These are phyloP conservation scores for Linepithema humile DNA, from an alignment of 1,140 invertebrate genomes.

Conservation along the genomic window DNA sequence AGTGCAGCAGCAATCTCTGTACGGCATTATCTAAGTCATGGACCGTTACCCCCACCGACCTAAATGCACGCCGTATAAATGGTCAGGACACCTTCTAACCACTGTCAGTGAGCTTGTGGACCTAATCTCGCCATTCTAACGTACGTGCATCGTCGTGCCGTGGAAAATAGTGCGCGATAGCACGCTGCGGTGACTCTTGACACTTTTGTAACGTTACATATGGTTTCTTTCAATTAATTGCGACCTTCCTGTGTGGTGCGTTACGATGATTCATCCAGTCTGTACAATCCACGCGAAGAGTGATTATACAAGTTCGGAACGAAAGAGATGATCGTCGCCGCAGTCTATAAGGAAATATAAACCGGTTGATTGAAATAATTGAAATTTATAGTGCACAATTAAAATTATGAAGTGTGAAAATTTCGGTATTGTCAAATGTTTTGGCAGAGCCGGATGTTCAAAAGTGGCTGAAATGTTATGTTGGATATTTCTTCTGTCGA, in stretches of 20 bases:
- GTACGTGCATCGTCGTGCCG: background rate
- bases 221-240: conserved; percentile 6
- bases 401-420: conserved; percentile 29
- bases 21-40: conserved; percentile 69
- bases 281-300: background rate
- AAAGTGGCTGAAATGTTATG: background rate
- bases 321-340: background rate
- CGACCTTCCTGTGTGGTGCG: too few relatives aligned
- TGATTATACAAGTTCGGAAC: background rate
- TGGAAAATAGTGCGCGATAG: conserved; percentile 16
- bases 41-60: conserved; percentile 82
- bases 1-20: conserved; percentile 56
- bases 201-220: background rate
- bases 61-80: conserved; percentile 83
- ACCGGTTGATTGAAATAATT: background rate
- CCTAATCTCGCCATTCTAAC: conserved; percentile 58
- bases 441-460: background rate
- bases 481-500: conserved; percentile 32
- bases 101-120: conserved; percentile 78
- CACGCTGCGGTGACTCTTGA: background rate
- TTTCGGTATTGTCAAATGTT: background rate
- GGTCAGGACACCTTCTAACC: conserved; percentile 81
- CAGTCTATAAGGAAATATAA: conserved; percentile 13
- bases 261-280: background rate
- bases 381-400: background rate